A percentile compares a stretch with the other conserved stretches of the same genome.
phyloP scores from a whole-genome alignment of 2,888 invertebrate species.

The Oscheius sp. region DNA sequence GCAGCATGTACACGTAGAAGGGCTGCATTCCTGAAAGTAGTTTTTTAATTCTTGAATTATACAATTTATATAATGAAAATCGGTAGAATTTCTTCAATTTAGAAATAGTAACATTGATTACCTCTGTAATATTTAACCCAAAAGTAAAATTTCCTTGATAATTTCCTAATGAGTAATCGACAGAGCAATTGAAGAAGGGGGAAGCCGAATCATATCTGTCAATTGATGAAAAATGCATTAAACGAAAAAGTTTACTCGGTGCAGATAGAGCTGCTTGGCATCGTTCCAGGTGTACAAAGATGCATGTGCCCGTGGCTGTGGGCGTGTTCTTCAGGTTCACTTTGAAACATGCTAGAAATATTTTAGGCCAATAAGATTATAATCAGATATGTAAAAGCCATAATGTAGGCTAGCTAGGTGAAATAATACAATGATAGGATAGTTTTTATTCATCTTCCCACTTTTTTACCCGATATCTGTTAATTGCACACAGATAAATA shows the following conservation, averaged over 20 bases:
- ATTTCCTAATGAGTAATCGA: not conserved
- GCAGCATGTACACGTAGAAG: not conserved
- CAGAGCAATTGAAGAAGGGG: slow-evolving; percentile 2
- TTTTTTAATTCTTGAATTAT: too few species aligned
- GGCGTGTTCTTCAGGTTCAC: not conserved
- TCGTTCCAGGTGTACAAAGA: slow-evolving; percentile 2
- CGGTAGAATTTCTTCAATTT: not conserved
- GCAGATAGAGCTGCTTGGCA: not conserved
- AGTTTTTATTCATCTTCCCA: not conserved
- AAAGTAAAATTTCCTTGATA: not conserved
- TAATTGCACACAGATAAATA: slow-evolving; percentile 1
- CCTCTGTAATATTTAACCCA: not conserved
- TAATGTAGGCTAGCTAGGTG: not conserved
- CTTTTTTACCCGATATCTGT: not conserved
- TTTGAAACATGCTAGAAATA: not conserved
- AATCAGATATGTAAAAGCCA: not conserved
- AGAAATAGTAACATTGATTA: not conserved
- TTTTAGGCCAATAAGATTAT: not conserved
- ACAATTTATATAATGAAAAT: too few species aligned
- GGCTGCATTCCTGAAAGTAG: not conserved
- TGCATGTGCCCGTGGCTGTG: slow-evolving; percentile 3
- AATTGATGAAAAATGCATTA: not conserved
- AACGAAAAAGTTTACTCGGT: not conserved
- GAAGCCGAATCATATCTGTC: slow-evolving; percentile 18
- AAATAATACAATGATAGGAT: not conserved